Percentiles rank a stretch among this genome's conserved stretches.
phyloP scores from a whole-genome alignment of 2,113 vertebrate genomes.

The Nerophis ophidion region DNA sequence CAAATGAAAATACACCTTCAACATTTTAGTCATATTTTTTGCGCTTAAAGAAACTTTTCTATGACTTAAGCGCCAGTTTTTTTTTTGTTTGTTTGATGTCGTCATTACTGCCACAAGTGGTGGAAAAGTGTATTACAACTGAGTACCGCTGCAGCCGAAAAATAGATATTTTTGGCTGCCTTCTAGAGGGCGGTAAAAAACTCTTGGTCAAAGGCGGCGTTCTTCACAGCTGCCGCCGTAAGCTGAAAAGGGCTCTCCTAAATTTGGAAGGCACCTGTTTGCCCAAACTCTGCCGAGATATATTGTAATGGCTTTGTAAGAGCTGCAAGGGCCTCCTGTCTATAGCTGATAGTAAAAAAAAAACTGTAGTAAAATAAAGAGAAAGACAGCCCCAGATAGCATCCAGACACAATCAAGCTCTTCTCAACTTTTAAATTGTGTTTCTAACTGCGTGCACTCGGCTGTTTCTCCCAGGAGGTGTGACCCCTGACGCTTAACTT shows the following conservation, averaged over 20 bases:
- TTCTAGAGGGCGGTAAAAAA: too few species aligned
- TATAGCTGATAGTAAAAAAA: background rate
- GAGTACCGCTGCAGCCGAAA: too few species aligned
- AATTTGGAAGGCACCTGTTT: background rate
- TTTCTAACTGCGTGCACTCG: slow-evolving; percentile 12
- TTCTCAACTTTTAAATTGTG: slow-evolving; percentile 24
- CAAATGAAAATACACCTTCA: too few species aligned
- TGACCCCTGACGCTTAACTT: slow-evolving; percentile 10
- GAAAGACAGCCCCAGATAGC: background rate
- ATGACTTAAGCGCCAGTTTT: too few species aligned
- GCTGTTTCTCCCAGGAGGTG: background rate
- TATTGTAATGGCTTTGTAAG: background rate
- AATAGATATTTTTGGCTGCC: too few species aligned
- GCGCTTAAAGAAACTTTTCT: too few species aligned
- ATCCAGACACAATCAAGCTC: too few species aligned
- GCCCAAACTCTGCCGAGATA: background rate
- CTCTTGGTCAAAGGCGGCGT: background rate
- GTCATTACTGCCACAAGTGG: too few species aligned
- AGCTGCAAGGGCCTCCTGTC: background rate
- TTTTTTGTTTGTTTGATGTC: too few species aligned
- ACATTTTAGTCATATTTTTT: too few species aligned
- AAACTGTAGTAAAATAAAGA: background rate
- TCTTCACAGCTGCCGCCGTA: background rate
- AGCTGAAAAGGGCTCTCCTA: background rate
- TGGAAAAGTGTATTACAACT: too few species aligned